These are phyloP conservation scores for Lontra canadensis DNA, from an alignment of 2,113 vertebrate genomes.

Conservation along the genomic window DNA sequence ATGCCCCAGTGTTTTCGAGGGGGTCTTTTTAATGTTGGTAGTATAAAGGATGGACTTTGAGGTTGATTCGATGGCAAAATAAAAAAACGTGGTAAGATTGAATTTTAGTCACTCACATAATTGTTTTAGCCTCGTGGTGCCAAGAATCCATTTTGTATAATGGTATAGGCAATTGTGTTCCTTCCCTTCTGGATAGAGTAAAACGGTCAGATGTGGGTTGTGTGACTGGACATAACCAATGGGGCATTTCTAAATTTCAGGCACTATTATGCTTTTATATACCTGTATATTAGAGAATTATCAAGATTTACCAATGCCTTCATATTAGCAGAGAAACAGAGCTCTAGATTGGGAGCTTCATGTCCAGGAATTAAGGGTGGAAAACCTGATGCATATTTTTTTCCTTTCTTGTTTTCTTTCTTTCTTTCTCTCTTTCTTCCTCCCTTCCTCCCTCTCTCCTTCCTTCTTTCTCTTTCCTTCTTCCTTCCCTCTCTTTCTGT, in stretches of 20 bases:
- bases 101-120: background rate
- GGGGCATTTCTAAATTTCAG: background rate
- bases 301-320: background rate
- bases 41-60: background rate
- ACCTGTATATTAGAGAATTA: background rate
- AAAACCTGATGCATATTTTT: background rate
- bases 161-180: background rate
- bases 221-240: background rate
- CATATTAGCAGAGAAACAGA: background rate
- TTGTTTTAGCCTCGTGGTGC: background rate
- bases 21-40: background rate
- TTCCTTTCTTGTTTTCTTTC: background rate
- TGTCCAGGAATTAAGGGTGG: background rate
- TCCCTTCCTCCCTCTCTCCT: too few species aligned
- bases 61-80: background rate
- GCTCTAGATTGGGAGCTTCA: background rate
- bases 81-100: background rate
- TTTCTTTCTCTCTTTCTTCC: background rate
- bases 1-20: background rate
- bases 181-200: background rate
- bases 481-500: accelerated
- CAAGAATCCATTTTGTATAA: background rate
- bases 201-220: background rate
- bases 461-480: background rate
- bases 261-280: background rate